Conservation (phyloP, 2,113 vertebrate species). For the Oriolus oriolus region DNA sequence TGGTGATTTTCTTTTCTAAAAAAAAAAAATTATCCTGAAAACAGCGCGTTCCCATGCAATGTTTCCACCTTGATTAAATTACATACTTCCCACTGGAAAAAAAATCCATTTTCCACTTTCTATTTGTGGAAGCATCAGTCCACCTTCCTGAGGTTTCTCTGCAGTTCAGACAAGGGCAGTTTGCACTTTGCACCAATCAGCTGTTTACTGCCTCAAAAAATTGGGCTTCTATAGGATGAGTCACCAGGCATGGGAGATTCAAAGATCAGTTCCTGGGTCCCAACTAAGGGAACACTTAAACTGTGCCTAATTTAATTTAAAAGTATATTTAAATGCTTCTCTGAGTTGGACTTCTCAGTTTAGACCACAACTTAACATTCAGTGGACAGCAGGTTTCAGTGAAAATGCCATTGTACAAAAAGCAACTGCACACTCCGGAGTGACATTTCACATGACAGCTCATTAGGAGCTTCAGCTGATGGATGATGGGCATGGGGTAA, state of each 20-base stretch:
- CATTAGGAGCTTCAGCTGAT: not conserved
- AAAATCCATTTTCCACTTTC: not conserved
- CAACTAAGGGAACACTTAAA: not conserved
- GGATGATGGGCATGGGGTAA: not conserved
- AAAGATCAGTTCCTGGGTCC: not conserved
- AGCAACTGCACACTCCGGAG: not conserved
- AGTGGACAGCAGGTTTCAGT: not conserved
- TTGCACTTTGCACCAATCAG: not conserved
- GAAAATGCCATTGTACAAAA: not conserved
- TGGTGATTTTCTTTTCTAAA: not conserved
- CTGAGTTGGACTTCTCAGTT: not conserved
- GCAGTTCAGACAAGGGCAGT: not conserved
- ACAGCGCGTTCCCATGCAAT: not conserved
- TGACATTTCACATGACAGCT: not conserved
- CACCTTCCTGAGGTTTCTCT: not conserved
- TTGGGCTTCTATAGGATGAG: not conserved
- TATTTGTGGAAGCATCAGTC: not conserved
- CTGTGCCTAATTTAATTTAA: not conserved
- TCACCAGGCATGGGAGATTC: not conserved
- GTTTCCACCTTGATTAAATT: slow-evolving; percentile 28
- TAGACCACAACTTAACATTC: not conserved
- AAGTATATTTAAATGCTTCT: not conserved
- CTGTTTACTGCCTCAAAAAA: not conserved
- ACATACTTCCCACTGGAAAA: not conserved
- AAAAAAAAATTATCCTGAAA: not conserved